A percentile compares a stretch with the other conserved stretches of the same genome.
phyloP scores from a whole-genome alignment of 2,888 invertebrate genomes.

The Rhagonycha lutea region DNA sequence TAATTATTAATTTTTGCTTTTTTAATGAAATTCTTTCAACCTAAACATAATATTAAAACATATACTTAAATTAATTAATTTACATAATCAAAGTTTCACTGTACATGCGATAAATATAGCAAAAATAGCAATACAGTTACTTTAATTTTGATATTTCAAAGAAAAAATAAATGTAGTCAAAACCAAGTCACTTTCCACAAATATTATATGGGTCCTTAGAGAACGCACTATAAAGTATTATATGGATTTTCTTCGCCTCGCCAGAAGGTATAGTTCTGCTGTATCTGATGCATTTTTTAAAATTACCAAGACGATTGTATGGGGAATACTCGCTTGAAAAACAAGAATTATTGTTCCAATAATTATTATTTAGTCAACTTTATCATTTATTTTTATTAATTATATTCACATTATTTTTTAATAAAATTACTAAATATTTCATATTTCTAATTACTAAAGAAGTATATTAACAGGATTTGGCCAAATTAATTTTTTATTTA shows the following conservation, averaged over 20 bases:
- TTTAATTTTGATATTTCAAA: neutral
- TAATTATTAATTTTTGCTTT: no score
- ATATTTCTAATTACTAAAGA: neutral
- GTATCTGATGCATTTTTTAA: slow-evolving; percentile 4
- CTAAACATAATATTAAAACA: no score
- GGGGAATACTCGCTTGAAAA: neutral
- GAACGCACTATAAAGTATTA: slow-evolving; percentile 4
- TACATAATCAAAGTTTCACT: no score
- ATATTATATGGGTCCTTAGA: neutral
- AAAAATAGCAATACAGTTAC: no score
- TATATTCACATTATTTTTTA: neutral
- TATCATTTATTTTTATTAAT: neutral
- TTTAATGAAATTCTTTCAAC: no score
- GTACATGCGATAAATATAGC: no score
- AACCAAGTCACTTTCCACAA: slow-evolving; percentile 4
- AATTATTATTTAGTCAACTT: neutral
- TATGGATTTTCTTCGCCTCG: slow-evolving; percentile 3
- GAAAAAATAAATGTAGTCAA: neutral
- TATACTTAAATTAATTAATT: no score
- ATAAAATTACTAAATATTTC: neutral
- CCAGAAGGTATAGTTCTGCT: neutral
- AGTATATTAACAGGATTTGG: neutral
- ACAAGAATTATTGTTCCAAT: neutral
- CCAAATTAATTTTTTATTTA: neutral
- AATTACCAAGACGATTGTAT: neutral